Evolutionary conservation across 1,140 invertebrate species (phyloP).

Genomic region (Drosophila sp.): DNA sequence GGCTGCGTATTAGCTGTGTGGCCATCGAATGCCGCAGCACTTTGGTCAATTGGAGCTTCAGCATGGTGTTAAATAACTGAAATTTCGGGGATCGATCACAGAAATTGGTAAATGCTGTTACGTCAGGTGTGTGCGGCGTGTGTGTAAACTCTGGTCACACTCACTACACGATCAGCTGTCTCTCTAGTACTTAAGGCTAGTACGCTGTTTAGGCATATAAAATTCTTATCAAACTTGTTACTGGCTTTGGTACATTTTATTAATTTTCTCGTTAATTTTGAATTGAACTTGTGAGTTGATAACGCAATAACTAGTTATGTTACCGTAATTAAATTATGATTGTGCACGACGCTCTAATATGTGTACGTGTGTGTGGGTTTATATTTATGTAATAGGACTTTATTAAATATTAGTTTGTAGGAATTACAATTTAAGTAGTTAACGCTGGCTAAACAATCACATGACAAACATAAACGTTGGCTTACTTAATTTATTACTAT

Average conservation of each 20-base stretch:
- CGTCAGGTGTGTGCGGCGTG: constrained; percentile 57
- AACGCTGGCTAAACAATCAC: constrained; percentile 64
- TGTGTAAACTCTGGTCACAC: constrained; percentile 21
- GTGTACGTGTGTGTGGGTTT: constrained; percentile 18
- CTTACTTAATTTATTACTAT: constrained; percentile 58
- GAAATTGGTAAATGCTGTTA: constrained; percentile 50
- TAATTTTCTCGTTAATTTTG: constrained; percentile 14
- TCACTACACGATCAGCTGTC: constrained; percentile 33
- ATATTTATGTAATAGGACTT: constrained; percentile 40
- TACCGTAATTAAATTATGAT: constrained; percentile 47
- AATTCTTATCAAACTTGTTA: not conserved
- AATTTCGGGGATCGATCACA: constrained; percentile 32
- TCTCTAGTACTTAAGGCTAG: too few relatives aligned
- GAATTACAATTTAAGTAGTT: constrained; percentile 36
- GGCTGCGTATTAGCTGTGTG: constrained; percentile 47
- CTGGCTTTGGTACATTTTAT: constrained; percentile 32
- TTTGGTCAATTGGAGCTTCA: constrained; percentile 58
- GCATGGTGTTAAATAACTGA: constrained; percentile 49
- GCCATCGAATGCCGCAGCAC: constrained; percentile 46
- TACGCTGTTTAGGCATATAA: not conserved
- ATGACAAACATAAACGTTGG: constrained; percentile 65
- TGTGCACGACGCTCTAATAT: constrained; percentile 67
- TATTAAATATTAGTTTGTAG: constrained; percentile 37
- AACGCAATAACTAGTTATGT: constrained; percentile 39
- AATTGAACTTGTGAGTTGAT: constrained; percentile 49